Evolutionary conservation across 1,140 invertebrate genomes (phyloP).

Genomic region (Neotoxoptera formosana): DNA sequence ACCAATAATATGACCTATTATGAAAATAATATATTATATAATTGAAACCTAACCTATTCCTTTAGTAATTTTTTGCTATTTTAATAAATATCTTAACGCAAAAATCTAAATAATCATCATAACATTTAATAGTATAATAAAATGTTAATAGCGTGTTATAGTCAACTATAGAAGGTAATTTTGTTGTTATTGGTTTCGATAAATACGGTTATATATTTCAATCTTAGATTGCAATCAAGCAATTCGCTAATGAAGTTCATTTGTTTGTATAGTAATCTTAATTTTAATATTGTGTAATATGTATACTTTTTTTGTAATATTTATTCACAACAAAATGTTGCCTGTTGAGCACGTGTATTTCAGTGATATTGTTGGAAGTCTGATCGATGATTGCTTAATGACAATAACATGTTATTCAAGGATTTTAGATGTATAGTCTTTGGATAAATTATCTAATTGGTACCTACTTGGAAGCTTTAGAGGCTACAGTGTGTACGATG

Average conservation of each 20-base stretch:
- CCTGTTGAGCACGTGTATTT: neutral
- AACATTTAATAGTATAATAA: neutral
- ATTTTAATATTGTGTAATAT: neutral
- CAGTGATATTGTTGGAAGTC: neutral
- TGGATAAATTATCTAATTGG: constrained; percentile 47
- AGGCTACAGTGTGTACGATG: neutral
- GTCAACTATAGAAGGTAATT: neutral
- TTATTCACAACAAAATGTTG: neutral
- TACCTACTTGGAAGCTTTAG: constrained; percentile 30
- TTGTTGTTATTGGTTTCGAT: neutral
- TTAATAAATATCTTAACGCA: neutral
- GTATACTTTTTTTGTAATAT: neutral
- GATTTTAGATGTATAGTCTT: neutral
- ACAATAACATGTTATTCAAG: constrained; percentile 48
- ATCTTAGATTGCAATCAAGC: neutral
- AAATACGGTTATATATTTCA: neutral
- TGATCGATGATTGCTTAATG: constrained; percentile 40
- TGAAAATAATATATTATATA: neutral
- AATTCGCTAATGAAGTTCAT: neutral
- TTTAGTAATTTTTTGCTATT: neutral
- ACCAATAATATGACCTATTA: neutral
- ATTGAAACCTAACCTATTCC: neutral
- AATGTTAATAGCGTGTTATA: neutral
- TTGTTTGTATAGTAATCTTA: neutral
- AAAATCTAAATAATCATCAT: neutral